phyloP scores from a whole-genome alignment of 2,113 vertebrate species.

The Protobothrops flavoviridis region DNA sequence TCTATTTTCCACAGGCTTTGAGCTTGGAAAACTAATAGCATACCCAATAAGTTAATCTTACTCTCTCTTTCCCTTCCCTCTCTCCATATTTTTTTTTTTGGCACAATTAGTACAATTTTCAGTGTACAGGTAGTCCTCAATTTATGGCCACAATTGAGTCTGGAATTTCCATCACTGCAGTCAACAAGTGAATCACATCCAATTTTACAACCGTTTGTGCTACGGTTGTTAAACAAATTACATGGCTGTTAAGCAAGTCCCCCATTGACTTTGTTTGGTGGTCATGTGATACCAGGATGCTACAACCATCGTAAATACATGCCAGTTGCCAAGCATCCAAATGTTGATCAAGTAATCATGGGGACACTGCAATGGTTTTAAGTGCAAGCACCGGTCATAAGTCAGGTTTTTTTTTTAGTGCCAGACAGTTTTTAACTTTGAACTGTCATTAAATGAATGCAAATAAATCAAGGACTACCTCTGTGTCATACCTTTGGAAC shows the following conservation, averaged over 20 bases:
- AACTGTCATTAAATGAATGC: neutral
- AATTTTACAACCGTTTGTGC: neutral
- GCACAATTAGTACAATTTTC: neutral
- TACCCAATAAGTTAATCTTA: neutral
- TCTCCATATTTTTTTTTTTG: neutral
- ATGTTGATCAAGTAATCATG: neutral
- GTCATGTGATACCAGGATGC: neutral
- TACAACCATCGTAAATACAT: neutral
- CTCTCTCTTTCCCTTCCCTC: neutral
- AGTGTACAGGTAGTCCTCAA: neutral
- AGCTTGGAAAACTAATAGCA: neutral
- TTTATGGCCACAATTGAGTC: neutral
- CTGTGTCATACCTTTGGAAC: neutral
- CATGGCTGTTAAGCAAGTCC: too few relatives aligned
- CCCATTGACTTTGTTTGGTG: neutral
- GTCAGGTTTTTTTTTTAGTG: neutral
- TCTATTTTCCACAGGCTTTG: neutral
- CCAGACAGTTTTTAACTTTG: neutral
- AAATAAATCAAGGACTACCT: neutral
- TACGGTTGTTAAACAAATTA: neutral
- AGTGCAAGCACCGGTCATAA: neutral
- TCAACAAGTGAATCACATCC: neutral
- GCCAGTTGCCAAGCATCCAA: neutral
- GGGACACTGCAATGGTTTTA: neutral
- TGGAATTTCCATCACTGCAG: neutral